Conservation (phyloP, 2,888 invertebrate genomes). For the Aelia acuminata region DNA sequence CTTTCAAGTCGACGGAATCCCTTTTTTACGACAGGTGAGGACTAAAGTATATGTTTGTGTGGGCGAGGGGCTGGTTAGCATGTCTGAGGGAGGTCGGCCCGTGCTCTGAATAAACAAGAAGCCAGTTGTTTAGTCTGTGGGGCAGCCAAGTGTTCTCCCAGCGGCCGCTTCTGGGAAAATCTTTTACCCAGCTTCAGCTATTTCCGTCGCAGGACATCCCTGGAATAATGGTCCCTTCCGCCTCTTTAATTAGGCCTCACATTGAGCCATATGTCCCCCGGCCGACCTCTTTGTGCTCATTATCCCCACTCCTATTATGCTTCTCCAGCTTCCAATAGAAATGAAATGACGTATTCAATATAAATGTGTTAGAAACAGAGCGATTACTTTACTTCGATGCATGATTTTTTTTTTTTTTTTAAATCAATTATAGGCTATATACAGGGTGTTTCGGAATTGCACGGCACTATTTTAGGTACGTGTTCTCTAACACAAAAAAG, state of each 20-base stretch:
- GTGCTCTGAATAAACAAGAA: conserved; percentile 10
- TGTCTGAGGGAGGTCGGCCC: conserved; percentile 15
- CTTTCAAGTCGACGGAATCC: not conserved
- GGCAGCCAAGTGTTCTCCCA: not conserved
- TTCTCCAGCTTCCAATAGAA: not conserved
- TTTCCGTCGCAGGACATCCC: not conserved
- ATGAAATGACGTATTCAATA: not conserved
- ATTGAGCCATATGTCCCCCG: not conserved
- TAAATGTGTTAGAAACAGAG: not conserved
- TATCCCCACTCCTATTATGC: not conserved
- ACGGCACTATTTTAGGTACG: too few species aligned
- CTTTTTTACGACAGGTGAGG: conserved; percentile 26
- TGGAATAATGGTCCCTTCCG: not conserved
- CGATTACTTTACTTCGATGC: too few species aligned
- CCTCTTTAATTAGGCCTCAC: conserved; percentile 4
- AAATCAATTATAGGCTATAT: too few species aligned
- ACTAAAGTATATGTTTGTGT: conserved; percentile 1
- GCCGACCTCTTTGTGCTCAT: not conserved
- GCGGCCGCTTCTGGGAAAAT: conserved; percentile 12
- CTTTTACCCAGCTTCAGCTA: not conserved
- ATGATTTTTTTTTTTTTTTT: too few species aligned
- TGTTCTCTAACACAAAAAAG: too few species aligned
- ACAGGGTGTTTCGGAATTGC: too few species aligned
- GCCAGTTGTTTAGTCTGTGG: not conserved
- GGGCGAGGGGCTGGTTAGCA: not conserved